phyloP scores from a whole-genome alignment of 2,797 vertebrate species.

The Tadarida brasiliensis region DNA sequence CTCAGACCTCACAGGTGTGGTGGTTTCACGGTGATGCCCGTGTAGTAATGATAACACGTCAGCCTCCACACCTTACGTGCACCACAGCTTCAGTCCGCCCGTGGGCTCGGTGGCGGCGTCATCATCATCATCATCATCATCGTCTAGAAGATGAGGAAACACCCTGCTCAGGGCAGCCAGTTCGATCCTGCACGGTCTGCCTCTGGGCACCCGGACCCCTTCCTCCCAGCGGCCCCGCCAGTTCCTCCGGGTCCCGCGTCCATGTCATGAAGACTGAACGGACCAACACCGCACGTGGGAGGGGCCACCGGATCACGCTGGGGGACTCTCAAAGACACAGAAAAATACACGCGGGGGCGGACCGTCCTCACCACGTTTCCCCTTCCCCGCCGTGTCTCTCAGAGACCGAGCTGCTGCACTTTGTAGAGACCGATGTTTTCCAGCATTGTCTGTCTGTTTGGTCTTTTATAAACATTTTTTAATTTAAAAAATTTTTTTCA shows the following conservation, averaged over 20 bases:
- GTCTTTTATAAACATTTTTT: not conserved
- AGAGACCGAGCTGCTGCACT: constrained; percentile 47
- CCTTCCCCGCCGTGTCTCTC: constrained; percentile 11
- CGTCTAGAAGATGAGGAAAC: not conserved
- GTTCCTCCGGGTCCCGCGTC: not conserved
- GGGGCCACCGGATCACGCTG: not conserved
- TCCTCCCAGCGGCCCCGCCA: not conserved
- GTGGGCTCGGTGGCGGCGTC: not conserved
- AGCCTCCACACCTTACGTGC: fast-evolving
- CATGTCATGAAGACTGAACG: not conserved
- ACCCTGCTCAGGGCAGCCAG: not conserved
- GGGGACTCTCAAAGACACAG: not conserved
- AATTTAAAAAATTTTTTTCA: not conserved
- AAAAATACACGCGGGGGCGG: not conserved
- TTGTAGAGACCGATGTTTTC: constrained; percentile 34
- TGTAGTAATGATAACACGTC: not conserved
- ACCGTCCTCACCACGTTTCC: not conserved
- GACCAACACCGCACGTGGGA: not conserved
- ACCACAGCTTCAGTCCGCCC: not conserved
- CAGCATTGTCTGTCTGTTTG: not conserved
- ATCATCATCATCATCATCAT: not conserved
- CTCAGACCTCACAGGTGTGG: not conserved
- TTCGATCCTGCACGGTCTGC: not conserved
- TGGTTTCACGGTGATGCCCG: not conserved
- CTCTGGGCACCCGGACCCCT: not conserved